Conservation (phyloP, 2,888 invertebrate genomes). For the Apocheima hispidaria region DNA sequence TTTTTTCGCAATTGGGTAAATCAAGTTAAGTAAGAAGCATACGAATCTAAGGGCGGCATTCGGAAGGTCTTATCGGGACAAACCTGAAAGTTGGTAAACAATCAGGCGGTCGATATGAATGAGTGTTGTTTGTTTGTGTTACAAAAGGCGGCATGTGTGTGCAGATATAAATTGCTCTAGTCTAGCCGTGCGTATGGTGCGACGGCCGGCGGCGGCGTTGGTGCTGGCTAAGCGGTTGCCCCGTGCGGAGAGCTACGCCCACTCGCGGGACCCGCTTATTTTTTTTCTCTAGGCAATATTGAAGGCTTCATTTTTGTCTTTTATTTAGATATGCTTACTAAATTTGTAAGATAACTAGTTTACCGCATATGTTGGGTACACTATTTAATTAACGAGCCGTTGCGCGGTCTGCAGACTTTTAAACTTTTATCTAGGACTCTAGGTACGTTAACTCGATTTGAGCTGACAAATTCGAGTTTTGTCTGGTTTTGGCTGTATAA, state of each 20-base stretch:
- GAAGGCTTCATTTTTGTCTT: conserved; percentile 48
- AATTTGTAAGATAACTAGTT: conserved; percentile 29
- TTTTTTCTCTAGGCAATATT: conserved; percentile 49
- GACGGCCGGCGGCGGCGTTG: conserved; percentile 23
- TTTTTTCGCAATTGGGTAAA: neutral
- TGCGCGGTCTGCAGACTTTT: conserved; percentile 4
- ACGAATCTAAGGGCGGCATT: conserved; percentile 7
- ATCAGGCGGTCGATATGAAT: conserved; percentile 43
- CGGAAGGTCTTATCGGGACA: conserved; percentile 1
- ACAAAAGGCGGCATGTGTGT: conserved; percentile 46
- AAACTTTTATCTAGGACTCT: conserved; percentile 8
- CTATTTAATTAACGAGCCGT: neutral
- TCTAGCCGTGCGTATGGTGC: conserved; percentile 41
- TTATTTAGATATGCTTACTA: conserved; percentile 43
- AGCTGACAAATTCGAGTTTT: conserved; percentile 5
- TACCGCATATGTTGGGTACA: conserved; percentile 1
- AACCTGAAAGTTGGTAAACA: conserved; percentile 34
- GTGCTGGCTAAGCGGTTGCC: too few species aligned
- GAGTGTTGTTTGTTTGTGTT: conserved; percentile 45
- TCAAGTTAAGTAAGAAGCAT: conserved; percentile 7
- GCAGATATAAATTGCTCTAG: conserved; percentile 45
- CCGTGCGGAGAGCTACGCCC: conserved; percentile 46
- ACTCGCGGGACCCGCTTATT: conserved; percentile 43
- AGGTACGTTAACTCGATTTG: conserved; percentile 9
- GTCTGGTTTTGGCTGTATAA: conserved; percentile 17